These are phyloP conservation scores for Elmis aenea DNA, from an alignment of 2,888 invertebrate species.

Conservation along the genomic window DNA sequence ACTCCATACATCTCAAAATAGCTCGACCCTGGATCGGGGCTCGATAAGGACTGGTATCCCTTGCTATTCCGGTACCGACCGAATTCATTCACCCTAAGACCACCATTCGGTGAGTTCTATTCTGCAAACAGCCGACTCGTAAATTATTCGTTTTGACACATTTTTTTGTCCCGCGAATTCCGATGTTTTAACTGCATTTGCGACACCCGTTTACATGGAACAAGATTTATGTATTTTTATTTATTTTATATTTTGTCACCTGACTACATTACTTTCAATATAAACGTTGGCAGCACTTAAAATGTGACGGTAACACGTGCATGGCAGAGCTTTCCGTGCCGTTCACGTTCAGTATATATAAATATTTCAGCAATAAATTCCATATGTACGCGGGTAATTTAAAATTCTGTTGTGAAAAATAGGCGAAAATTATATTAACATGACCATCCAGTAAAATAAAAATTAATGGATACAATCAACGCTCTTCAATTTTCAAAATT, in stretches of 20 bases:
- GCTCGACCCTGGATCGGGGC: constrained; percentile 13
- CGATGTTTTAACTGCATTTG: constrained; percentile 18
- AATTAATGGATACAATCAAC: too few species aligned
- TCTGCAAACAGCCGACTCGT: constrained; percentile 29
- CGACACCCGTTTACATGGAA: constrained; percentile 14
- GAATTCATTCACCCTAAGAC: constrained; percentile 28
- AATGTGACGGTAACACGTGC: too few species aligned
- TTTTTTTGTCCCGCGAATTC: constrained; percentile 22
- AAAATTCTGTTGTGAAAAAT: too few species aligned
- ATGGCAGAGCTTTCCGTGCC: too few species aligned
- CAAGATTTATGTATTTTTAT: constrained; percentile 16
- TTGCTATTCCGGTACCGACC: constrained; percentile 7
- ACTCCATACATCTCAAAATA: constrained; percentile 17
- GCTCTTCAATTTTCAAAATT: too few species aligned
- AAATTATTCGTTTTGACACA: constrained; percentile 25
- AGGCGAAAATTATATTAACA: too few species aligned
- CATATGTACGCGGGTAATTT: too few species aligned
- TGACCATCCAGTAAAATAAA: too few species aligned
- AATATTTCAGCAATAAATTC: too few species aligned
- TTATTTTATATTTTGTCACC: constrained; percentile 18
- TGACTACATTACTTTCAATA: constrained; percentile 15
- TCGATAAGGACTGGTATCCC: constrained; percentile 13
- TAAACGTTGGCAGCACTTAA: too few species aligned
- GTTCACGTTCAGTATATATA: too few species aligned
- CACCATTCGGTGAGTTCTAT: constrained; percentile 19